A percentile compares a stretch with the other conserved stretches of the same genome.
Evolutionary conservation across 1,140 invertebrate species (phyloP).

Genomic region (Chlorops oryzae): DNA sequence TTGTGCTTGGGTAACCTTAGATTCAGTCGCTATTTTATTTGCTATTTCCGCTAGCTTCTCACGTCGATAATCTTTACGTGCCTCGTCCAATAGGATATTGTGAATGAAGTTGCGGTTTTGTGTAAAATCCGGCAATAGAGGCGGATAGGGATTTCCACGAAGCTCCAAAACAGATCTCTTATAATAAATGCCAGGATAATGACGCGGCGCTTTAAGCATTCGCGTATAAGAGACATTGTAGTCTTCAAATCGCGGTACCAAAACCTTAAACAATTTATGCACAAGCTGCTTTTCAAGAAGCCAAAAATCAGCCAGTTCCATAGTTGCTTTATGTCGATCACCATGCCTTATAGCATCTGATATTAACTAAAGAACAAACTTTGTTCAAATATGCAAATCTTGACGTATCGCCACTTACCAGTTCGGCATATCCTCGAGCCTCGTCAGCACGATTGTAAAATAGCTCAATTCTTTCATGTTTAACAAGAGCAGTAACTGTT

Average conservation of each 20-base stretch:
- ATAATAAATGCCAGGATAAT: slow-evolving; percentile 53
- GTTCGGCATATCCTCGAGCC: slow-evolving; percentile 81
- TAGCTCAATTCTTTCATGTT: slow-evolving; percentile 84
- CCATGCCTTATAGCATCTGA: slow-evolving; percentile 82
- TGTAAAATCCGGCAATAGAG: slow-evolving; percentile 51
- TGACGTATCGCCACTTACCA: slow-evolving; percentile 71
- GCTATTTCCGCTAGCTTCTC: slow-evolving; percentile 32
- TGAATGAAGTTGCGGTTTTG: slow-evolving; percentile 61
- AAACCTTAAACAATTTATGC: slow-evolving; percentile 89
- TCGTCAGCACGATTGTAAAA: slow-evolving; percentile 71
- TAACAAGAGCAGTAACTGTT: slow-evolving; percentile 77
- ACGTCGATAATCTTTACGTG: slow-evolving; percentile 59
- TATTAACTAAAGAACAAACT: slow-evolving; percentile 62
- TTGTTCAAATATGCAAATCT: slow-evolving; percentile 80
- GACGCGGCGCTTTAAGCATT: slow-evolving; percentile 61
- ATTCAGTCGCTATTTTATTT: slow-evolving; percentile 15
- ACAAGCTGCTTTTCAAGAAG: slow-evolving; percentile 81
- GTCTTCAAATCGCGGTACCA: slow-evolving; percentile 75
- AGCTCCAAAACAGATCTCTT: slow-evolving; percentile 69
- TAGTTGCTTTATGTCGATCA: slow-evolving; percentile 73
- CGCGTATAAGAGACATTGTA: slow-evolving; percentile 65
- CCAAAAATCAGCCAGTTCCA: slow-evolving; percentile 88
- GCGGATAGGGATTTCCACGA: slow-evolving; percentile 65
- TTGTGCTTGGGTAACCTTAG: slow-evolving; percentile 4
- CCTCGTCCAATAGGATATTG: slow-evolving; percentile 65